phyloP scores from a whole-genome alignment of 2,888 invertebrate species.

The Zaprionus obscuricornis region DNA sequence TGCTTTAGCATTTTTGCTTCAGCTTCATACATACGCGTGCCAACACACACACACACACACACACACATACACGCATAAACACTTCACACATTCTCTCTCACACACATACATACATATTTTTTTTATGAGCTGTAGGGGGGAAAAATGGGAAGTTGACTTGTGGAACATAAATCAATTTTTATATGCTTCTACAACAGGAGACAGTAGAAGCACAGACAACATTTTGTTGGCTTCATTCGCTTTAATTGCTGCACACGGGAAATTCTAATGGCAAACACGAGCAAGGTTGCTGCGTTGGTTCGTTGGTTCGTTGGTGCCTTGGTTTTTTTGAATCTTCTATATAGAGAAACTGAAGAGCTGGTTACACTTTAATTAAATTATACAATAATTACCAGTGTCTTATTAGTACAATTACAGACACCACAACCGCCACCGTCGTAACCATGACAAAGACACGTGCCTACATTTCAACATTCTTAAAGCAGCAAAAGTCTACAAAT shows the following conservation, averaged over 20 bases:
- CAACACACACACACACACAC: neutral
- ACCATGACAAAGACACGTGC: constrained; percentile 34
- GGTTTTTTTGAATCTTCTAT: constrained; percentile 4
- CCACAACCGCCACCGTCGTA: constrained; percentile 37
- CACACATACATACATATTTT: neutral
- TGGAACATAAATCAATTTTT: constrained; percentile 65
- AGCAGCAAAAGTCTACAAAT: too few relatives aligned
- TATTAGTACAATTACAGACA: constrained; percentile 70
- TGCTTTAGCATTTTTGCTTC: constrained; percentile 16
- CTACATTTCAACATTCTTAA: constrained; percentile 12
- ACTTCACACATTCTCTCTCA: neutral
- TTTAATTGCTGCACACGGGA: constrained; percentile 65
- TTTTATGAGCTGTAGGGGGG: constrained; percentile 2
- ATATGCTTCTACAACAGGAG: constrained; percentile 35
- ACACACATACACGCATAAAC: neutral
- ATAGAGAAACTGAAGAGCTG: constrained; percentile 8
- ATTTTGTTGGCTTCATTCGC: constrained; percentile 6
- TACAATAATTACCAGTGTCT: constrained; percentile 70
- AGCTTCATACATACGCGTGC: too few relatives aligned
- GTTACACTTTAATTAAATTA: constrained; percentile 70
- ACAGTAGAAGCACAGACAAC: neutral
- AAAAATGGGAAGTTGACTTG: constrained; percentile 20
- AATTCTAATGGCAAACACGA: constrained; percentile 61
- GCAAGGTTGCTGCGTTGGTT: too few relatives aligned
- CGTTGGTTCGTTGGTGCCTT: too few relatives aligned